Evolutionary conservation across 2,113 vertebrate species (phyloP).

Genomic region (Hemiprocne comata): DNA sequence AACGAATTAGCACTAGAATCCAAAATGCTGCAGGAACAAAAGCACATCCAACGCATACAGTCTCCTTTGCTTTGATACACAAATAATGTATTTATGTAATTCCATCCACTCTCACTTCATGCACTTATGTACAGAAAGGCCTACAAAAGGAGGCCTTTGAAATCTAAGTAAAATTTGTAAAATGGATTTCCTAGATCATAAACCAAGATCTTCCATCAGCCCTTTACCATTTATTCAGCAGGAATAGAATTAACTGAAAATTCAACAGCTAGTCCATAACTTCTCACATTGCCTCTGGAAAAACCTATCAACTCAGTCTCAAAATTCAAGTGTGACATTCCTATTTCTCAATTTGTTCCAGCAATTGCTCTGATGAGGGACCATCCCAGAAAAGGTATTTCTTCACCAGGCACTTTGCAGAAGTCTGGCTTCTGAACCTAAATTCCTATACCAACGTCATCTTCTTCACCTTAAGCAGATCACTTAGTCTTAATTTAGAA

Average conservation of each 20-base stretch:
- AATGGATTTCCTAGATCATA: not conserved
- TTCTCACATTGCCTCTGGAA: constrained; percentile 13
- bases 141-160: not conserved
- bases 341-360: constrained; percentile 24
- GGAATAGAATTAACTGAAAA: not conserved
- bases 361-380: not conserved
- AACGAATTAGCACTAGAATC: constrained; percentile 1
- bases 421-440: not conserved
- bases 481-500: not conserved
- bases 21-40: not conserved
- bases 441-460: not conserved
- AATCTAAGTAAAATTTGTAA: not conserved
- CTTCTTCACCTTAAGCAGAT: not conserved
- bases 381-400: constrained; percentile 28
- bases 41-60: not conserved
- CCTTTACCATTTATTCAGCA: constrained; percentile 10
- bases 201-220: not conserved
- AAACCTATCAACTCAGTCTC: constrained; percentile 25
- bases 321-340: constrained; percentile 46
- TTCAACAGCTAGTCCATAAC: constrained; percentile 16
- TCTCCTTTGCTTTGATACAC: not conserved
- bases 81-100: not conserved
- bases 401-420: not conserved
- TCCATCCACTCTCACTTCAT: not conserved
- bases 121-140: not conserved